Evolutionary conservation across 2,797 vertebrate species (phyloP).

Genomic region (Acrossocheilus fasciatus): DNA sequence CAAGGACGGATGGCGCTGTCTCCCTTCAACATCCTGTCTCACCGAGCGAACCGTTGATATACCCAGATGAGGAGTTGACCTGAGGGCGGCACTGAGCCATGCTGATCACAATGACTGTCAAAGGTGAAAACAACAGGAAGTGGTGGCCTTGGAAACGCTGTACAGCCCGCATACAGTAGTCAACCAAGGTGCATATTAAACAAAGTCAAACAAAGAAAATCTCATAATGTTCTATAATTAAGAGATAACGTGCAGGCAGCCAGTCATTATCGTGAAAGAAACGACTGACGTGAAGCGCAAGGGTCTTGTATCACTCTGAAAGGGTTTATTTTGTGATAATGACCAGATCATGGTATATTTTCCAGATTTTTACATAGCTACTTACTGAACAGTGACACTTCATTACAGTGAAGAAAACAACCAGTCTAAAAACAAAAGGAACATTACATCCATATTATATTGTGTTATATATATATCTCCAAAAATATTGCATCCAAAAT

Average conservation of each 20-base stretch:
- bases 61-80: conserved; percentile 35
- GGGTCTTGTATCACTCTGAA: background rate
- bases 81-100: background rate
- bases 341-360: background rate
- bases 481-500: too few relatives aligned
- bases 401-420: background rate
- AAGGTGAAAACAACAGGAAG: conserved; percentile 39
- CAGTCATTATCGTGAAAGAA: background rate
- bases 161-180: conserved; percentile 1
- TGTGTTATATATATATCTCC: too few relatives aligned
- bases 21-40: conserved; percentile 26
- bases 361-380: background rate
- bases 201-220: conserved; percentile 12
- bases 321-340: background rate
- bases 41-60: conserved; percentile 2
- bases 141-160: conserved; percentile 21
- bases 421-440: background rate
- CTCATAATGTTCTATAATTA: conserved; percentile 27
- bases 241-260: conserved; percentile 10
- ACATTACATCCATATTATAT: background rate
- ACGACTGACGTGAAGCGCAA: background rate
- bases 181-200: conserved; percentile 16
- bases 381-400: background rate
- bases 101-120: conserved; percentile 29
- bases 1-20: background rate